Conservation (phyloP, 2,797 vertebrate species). For the Telmatherina bonti region DNA sequence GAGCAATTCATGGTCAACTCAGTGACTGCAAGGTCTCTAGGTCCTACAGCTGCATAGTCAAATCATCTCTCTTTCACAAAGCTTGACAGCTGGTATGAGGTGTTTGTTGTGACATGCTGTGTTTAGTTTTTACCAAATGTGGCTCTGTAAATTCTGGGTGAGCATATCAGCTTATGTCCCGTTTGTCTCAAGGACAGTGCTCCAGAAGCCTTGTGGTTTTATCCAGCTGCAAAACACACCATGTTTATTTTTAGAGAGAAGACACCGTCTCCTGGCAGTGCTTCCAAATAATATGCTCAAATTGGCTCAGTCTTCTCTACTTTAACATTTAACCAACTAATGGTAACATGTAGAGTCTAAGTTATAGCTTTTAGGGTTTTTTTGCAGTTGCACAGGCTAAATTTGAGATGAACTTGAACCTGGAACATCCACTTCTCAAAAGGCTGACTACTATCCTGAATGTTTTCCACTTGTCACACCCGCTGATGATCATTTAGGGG, state of each 20-base stretch:
- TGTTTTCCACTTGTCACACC: neutral
- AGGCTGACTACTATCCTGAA: neutral
- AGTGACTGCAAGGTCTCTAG: neutral
- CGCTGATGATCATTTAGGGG: neutral
- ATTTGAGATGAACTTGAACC: neutral
- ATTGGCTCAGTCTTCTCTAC: neutral
- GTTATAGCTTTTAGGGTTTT: neutral
- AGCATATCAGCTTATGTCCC: neutral
- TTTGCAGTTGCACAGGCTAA: neutral
- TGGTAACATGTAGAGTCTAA: neutral
- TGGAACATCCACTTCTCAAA: neutral
- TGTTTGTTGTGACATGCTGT: neutral
- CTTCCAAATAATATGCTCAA: neutral
- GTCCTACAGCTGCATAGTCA: neutral
- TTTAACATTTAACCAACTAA: neutral
- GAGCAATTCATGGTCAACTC: neutral
- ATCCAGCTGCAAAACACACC: neutral
- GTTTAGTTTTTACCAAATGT: neutral
- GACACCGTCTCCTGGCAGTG: neutral
- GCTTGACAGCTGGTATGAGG: neutral
- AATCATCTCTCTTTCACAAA: neutral
- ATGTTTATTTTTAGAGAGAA: neutral
- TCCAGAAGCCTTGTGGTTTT: neutral
- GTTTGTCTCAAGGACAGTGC: neutral
- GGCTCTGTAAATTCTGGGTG: neutral